Conservation (phyloP, 2,113 vertebrate genomes). For the Anoplopoma fimbria region DNA sequence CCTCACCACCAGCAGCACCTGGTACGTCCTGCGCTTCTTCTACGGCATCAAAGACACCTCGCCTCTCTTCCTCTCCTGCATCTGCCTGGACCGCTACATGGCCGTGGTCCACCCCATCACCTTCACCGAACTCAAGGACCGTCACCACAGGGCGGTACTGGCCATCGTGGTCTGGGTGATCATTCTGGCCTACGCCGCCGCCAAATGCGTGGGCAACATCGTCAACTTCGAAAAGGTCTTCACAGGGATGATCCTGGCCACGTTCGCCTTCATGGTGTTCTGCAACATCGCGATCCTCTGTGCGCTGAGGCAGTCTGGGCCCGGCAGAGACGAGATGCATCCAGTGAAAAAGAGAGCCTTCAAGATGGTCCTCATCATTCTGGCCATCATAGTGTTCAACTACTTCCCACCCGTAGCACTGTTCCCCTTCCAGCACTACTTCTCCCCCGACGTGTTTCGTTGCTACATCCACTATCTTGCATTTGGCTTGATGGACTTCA, state of each 20-base stretch:
- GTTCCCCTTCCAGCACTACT: slow-evolving; percentile 83
- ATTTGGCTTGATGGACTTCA: slow-evolving; percentile 84
- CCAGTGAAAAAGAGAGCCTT: slow-evolving; percentile 85
- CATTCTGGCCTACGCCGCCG: slow-evolving; percentile 72
- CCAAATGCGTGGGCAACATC: slow-evolving; percentile 73
- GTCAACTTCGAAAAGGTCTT: slow-evolving; percentile 76
- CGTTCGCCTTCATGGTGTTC: slow-evolving; percentile 82
- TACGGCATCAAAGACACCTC: slow-evolving; percentile 83
- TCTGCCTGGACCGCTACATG: slow-evolving; percentile 85
- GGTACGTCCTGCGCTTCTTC: slow-evolving; percentile 82
- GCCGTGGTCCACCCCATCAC: slow-evolving; percentile 82
- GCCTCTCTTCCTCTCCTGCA: slow-evolving; percentile 81
- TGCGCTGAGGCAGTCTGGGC: slow-evolving; percentile 69
- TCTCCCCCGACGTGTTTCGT: slow-evolving; percentile 60
- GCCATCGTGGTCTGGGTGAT: slow-evolving; percentile 73
- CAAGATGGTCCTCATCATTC: slow-evolving; percentile 83
- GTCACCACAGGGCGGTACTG: slow-evolving; percentile 61
- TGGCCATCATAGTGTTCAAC: slow-evolving; percentile 84
- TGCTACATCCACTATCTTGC: slow-evolving; percentile 81
- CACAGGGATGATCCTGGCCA: slow-evolving; percentile 76
- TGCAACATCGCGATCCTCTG: slow-evolving; percentile 82
- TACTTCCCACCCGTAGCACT: slow-evolving; percentile 83
- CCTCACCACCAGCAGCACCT: slow-evolving; percentile 68
- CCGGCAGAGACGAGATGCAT: slow-evolving; percentile 80
- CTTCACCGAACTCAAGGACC: slow-evolving; percentile 81